Percentiles rank a stretch among this genome's conserved stretches.
Conservation (phyloP, 1,140 invertebrate species). For the Drosophila pseudoananassae region DNA sequence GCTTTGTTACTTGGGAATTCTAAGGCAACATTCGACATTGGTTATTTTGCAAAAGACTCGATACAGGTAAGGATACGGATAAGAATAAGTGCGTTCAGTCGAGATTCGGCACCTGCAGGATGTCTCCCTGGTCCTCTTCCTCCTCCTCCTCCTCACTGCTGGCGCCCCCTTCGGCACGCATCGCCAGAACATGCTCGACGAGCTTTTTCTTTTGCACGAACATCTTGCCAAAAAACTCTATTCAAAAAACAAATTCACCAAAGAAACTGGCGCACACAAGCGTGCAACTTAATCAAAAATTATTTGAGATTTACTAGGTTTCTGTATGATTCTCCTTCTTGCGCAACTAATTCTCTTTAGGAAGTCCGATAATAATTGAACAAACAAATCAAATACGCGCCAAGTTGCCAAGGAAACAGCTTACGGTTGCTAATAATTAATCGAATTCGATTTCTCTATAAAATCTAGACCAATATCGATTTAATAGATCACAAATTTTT, state of each 20-base stretch:
- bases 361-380: constrained; percentile 15
- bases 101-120: constrained; percentile 75
- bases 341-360: constrained; percentile 15
- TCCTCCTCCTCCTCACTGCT: constrained; percentile 74
- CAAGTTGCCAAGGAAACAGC: constrained; percentile 17
- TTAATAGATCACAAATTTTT: too few relatives aligned
- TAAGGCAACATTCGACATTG: constrained; percentile 38
- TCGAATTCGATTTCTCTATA: background rate
- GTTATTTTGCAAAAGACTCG: constrained; percentile 47
- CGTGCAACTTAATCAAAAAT: constrained; percentile 27
- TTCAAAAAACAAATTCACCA: constrained; percentile 50
- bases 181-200: constrained; percentile 78
- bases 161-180: constrained; percentile 60
- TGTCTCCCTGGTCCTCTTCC: constrained; percentile 79
- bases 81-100: constrained; percentile 16
- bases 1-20: constrained; percentile 35
- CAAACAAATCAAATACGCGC: constrained; percentile 18
- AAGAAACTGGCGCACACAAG: constrained; percentile 9
- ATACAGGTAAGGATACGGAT: constrained; percentile 20
- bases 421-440: background rate
- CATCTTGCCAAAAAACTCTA: constrained; percentile 54
- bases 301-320: constrained; percentile 62
- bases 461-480: background rate
- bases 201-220: constrained; percentile 82
- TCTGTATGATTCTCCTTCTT: background rate